Base-by-base conservation (phyloP, 1,140 invertebrate species). In the Drosophila sp. region DNA sequence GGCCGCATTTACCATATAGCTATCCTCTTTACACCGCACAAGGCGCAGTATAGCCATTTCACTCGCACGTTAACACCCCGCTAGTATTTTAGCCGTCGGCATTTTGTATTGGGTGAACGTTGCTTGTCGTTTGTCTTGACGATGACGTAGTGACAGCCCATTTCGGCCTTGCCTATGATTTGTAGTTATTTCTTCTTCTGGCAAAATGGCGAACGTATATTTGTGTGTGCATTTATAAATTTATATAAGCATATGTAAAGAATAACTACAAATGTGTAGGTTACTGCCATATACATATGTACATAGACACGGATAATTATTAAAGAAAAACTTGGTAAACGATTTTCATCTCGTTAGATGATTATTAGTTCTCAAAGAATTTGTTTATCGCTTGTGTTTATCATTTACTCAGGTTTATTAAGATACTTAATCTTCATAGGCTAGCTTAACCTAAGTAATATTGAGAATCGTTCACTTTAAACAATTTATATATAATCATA, bases 61-160 rank as follows among this genome's bases (percentile, higher is more conserved):
- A 38, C 56, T 58, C 8, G 32, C 32, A 58, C 56, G 17, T 77
- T 54, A 5, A 73, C 66, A 74, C 75, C 75, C 74, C 25, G n/a
- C 8, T 32, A 35, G 56, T 25, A 58, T 85, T 80, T 85, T 85
- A 67, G 76, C 72, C 83, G 83, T 79, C 83, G 83, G 83, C 79
- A 87, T 86, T 86, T 81, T 86, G 77, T 78, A 70, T 75, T 80
- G 61, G 44, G n/a, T 10, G 25, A 50, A 50, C 2, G 44, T 50
- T 50, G 44, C 25, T 50, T 50, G 44, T 50, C 44, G 44, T 50
- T 47, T 47, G 1, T 47, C 17, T 5, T 47, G 17, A 6, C 44
- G 44, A 6, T 47, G 41, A 44, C n/a, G 41, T 44, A 5, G 41
- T 44, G 44, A 47, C 44, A 6, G 17, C 57, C 33, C 57, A 47